Base-by-base conservation (phyloP, 2,113 vertebrate genomes). In the Epinephelus cyanopodus region DNA sequence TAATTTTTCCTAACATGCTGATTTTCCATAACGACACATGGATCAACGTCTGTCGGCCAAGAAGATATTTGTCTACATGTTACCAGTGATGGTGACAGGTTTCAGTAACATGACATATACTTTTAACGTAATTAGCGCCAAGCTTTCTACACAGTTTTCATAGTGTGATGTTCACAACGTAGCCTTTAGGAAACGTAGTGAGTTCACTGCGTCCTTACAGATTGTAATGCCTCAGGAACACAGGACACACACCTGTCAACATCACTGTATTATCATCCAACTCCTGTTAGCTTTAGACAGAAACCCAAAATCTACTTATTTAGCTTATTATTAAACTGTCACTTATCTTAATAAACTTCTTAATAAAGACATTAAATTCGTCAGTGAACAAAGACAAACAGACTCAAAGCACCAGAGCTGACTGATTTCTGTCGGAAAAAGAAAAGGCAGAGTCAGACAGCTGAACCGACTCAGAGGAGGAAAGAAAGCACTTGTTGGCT, bases 401-500 rank as follows among this genome's bases (percentile, higher is more conserved):
- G 15, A 58, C n/a, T 23, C 10, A 1, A 25, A 64, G 50, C 47
- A 62, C 19, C 73, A 54, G 48, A 54, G 5, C 21, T 23, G 39
- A 45, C 11, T 37, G 33, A 37, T 45, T 39, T 69, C 7, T 45
- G 21, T 39, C 18, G 1, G 19, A 19, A 25, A 70, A 63, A 62
- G 14, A 47, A 77, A 7, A 63, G 19, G 47, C 13, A 77, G 37
- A 47, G 10, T 25, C 13, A 37, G 66, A n/a, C 23, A 29, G 18
- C 27, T 13, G 42, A 21, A 21, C 15, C 23, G 45, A 61, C 7
- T 50, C 4, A 23, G 60, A 45, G 15, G 57, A 56, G 21, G 45
- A 65, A 68, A 37, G 37, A 83, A 82, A 79, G 79, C 84, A 82
- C 81, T 84, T 87, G 17, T 45, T 68, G 62, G 71, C 37, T 50